Evolutionary conservation across 2,888 invertebrate genomes (phyloP).

Genomic region (Pasiphila rectangulata): DNA sequence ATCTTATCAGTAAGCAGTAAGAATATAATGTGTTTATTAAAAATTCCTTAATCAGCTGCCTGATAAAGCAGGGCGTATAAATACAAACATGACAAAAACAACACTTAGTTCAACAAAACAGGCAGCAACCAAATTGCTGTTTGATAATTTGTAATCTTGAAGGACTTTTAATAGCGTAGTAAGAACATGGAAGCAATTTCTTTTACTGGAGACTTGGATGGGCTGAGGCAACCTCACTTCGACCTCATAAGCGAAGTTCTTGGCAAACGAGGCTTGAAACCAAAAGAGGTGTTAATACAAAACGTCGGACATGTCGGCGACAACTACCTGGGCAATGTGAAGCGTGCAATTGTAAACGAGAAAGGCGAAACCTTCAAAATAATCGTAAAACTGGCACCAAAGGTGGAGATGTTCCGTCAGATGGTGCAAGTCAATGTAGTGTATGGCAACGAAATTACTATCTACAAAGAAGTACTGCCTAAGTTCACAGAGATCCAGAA

Average conservation of each 20-base stretch:
- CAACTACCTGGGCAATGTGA: constrained; percentile 35
- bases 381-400: constrained; percentile 52
- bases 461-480: constrained; percentile 44
- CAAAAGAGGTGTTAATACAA: constrained; percentile 37
- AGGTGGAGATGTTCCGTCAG: constrained; percentile 28
- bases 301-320: constrained; percentile 42
- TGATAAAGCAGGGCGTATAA: too few species aligned
- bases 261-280: constrained; percentile 38
- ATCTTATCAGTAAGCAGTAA: too few species aligned
- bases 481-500: constrained; percentile 42
- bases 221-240: constrained; percentile 38
- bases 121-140: too few species aligned
- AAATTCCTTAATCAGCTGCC: too few species aligned
- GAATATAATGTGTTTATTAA: too few species aligned
- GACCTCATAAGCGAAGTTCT: constrained; percentile 43
- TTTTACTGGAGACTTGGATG: constrained; percentile 40
- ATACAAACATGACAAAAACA: too few species aligned
- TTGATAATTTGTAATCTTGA: too few species aligned
- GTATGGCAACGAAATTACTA: constrained; percentile 45
- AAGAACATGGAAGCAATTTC: constrained; percentile 33
- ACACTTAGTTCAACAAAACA: too few species aligned
- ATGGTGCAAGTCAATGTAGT: constrained; percentile 25
- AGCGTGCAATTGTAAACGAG: constrained; percentile 30
- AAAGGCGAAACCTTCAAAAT: constrained; percentile 40
- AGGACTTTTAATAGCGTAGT: neutral